Percentiles rank a stretch among this genome's conserved stretches.
Evolutionary conservation across 2,888 invertebrate species (phyloP).

Genomic region (Macaria liturata): DNA sequence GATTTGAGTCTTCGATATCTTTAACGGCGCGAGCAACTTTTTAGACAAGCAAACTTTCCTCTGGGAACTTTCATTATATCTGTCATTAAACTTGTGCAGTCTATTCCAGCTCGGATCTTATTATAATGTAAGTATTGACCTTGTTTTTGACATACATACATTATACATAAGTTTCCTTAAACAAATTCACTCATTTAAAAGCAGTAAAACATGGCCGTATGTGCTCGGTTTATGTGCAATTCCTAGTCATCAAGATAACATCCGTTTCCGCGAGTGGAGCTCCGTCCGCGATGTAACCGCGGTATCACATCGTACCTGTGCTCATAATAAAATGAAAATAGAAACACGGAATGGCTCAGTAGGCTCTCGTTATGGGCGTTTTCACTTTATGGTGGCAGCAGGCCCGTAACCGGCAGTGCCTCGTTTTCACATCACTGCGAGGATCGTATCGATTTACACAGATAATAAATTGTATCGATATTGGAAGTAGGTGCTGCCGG

Average conservation of each 20-base stretch:
- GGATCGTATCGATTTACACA: slow-evolving; percentile 37
- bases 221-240: background rate
- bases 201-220: background rate
- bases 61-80: too few relatives aligned
- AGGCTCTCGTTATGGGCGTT: slow-evolving; percentile 44
- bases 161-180: background rate
- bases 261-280: slow-evolving; percentile 14
- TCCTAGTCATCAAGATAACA: slow-evolving; percentile 1
- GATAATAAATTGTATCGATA: slow-evolving; percentile 40
- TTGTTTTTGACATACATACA: background rate
- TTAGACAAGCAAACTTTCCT: too few relatives aligned
- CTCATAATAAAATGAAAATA: slow-evolving; percentile 47
- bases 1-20: slow-evolving; percentile 15
- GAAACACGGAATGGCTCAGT: slow-evolving; percentile 46
- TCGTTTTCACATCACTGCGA: slow-evolving; percentile 47
- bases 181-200: background rate
- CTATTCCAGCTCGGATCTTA: too few relatives aligned
- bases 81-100: too few relatives aligned
- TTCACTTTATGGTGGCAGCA: slow-evolving; percentile 48
- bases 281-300: slow-evolving; percentile 21
- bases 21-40: too few relatives aligned
- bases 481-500: slow-evolving; percentile 28
- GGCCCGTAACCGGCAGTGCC: slow-evolving; percentile 44
- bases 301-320: slow-evolving; percentile 30
- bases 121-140: background rate